phyloP scores from a whole-genome alignment of 2,888 invertebrate species.

The Aleiodes testaceus region DNA sequence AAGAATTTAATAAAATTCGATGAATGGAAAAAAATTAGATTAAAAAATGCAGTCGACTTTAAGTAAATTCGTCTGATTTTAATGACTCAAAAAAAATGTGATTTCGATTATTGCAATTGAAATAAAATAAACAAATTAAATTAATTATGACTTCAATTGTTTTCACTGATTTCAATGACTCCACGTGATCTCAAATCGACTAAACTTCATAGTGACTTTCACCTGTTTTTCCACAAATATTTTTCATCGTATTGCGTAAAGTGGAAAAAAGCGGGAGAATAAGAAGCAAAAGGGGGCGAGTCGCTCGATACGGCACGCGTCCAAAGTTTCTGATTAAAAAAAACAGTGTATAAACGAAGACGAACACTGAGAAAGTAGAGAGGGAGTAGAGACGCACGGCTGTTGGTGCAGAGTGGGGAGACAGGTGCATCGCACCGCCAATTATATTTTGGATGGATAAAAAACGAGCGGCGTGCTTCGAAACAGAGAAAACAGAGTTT shows the following conservation, averaged over 20 bases:
- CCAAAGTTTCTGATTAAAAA: conserved; percentile 39
- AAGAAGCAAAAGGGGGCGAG: conserved; percentile 1
- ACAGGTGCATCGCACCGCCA: conserved; percentile 73
- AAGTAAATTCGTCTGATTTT: too few species aligned
- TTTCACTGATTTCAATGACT: too few species aligned
- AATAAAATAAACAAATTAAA: too few species aligned
- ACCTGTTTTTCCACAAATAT: conserved; percentile 37
- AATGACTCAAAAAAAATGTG: too few species aligned
- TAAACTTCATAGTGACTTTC: too few species aligned
- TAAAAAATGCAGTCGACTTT: too few species aligned
- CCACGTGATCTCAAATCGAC: too few species aligned
- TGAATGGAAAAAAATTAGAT: neutral
- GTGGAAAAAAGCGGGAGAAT: neutral
- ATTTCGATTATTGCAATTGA: too few species aligned
- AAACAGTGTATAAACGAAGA: conserved; percentile 41
- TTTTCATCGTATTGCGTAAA: conserved; percentile 12
- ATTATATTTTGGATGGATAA: conserved; percentile 70
- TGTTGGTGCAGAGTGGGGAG: conserved; percentile 57
- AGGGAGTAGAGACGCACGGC: conserved; percentile 47
- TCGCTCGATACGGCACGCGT: conserved; percentile 46
- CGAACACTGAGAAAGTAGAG: conserved; percentile 49
- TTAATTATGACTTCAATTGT: too few species aligned
- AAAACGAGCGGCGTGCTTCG: conserved; percentile 52
- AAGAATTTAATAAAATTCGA: neutral
- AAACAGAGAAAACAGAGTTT: conserved; percentile 52